These are phyloP conservation scores for Steinernema hermaphroditum DNA, from an alignment of 2,888 invertebrate genomes.

Conservation along the genomic window DNA sequence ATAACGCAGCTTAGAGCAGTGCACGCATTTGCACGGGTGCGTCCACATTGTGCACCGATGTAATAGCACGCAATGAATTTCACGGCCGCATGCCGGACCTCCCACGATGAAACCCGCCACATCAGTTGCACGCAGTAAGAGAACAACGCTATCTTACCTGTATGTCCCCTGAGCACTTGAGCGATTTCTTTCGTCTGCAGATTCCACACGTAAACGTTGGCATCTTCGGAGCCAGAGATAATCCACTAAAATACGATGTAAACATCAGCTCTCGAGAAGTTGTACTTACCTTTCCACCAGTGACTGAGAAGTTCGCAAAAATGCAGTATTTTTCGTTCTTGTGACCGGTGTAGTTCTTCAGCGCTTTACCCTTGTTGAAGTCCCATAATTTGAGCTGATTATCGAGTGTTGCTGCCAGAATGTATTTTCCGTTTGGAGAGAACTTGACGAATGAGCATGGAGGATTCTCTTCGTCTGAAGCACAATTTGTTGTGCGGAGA, in stretches of 20 bases:
- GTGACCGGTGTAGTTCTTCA: constrained; percentile 97
- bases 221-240: constrained; percentile 99
- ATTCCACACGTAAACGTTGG: constrained; percentile 98
- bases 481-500: too few relatives aligned
- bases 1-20: too few relatives aligned
- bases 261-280: too few relatives aligned
- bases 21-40: too few relatives aligned
- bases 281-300: constrained; percentile 80
- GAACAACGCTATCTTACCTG: constrained; percentile 72
- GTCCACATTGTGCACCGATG: too few relatives aligned
- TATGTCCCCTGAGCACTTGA: constrained; percentile 93
- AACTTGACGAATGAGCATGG: constrained; percentile 99
- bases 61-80: too few relatives aligned
- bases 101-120: neutral
- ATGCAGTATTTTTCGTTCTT: constrained; percentile 99
- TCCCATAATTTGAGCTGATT: constrained; percentile 95
- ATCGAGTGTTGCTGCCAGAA: constrained; percentile 94
- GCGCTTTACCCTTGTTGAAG: constrained; percentile 94
- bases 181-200: constrained; percentile 98
- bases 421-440: constrained; percentile 99
- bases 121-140: neutral
- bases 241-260: constrained; percentile 81
- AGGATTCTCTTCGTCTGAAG: constrained; percentile 93
- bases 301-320: constrained; percentile 99
- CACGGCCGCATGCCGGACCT: too few relatives aligned